Conservation (phyloP, 2,797 vertebrate species). For the Catharus ustulatus region DNA sequence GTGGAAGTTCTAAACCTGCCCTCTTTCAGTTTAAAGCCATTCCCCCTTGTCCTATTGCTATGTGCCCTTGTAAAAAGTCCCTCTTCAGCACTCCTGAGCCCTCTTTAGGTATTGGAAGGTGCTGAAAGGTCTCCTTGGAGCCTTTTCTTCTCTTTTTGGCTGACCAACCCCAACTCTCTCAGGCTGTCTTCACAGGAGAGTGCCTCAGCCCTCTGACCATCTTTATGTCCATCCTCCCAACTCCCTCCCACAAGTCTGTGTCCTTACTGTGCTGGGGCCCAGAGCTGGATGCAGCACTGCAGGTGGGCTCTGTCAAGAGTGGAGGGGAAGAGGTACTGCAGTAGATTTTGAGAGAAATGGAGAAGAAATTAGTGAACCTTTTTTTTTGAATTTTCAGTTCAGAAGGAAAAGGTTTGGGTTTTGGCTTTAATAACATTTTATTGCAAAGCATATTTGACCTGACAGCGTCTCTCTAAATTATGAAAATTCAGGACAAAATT, state of each 20-base stretch:
- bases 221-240: neutral
- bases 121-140: neutral
- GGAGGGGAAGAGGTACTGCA: neutral
- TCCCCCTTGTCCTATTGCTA: neutral
- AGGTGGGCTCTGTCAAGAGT: neutral
- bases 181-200: neutral
- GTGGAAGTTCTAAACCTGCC: neutral
- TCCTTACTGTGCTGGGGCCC: neutral
- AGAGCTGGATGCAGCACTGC: neutral
- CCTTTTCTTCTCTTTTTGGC: neutral
- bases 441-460: neutral
- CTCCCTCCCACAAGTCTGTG: rapidly evolving
- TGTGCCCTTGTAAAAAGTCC: neutral
- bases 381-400: neutral
- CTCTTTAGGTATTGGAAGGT: neutral
- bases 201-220: neutral
- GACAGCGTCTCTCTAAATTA: neutral
- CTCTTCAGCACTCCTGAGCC: neutral
- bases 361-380: neutral
- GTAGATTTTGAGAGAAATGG: neutral
- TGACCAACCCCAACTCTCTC: neutral
- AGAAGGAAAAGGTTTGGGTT: neutral
- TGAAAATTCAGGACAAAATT: neutral
- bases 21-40: neutral
- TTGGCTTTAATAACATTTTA: neutral